Percentiles rank a stretch among this genome's conserved stretches.
phyloP scores from a whole-genome alignment of 1,140 invertebrate genomes.

The Anastatus disparis region DNA sequence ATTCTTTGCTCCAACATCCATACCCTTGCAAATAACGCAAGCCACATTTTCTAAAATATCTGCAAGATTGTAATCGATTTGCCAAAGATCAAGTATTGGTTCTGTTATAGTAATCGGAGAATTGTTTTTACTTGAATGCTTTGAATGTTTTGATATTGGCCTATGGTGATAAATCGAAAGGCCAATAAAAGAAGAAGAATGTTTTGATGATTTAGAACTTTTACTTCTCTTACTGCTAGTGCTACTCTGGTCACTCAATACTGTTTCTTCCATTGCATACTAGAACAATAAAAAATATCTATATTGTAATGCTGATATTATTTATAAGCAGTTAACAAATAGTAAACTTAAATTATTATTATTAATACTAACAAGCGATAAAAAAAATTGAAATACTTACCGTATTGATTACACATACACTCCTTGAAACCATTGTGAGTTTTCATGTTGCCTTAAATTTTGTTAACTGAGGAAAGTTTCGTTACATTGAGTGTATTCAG shows the following conservation, averaged over 20 bases:
- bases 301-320: no score
- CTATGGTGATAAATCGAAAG: no score
- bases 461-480: constrained; percentile 82
- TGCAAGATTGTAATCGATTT: constrained; percentile 70
- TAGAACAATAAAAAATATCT: no score
- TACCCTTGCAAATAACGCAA: constrained; percentile 88
- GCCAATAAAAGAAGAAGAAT: no score
- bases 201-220: constrained; percentile 59
- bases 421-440: constrained; percentile 78
- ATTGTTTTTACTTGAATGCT: constrained; percentile 62
- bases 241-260: constrained; percentile 61
- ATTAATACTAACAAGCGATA: no score
- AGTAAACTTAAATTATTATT: no score
- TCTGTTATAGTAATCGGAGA: constrained; percentile 58
- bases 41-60: constrained; percentile 79
- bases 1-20: constrained; percentile 87
- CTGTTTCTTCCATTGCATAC: constrained; percentile 64
- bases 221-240: constrained; percentile 61
- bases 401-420: constrained; percentile 77
- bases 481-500: constrained; percentile 73
- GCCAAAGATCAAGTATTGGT: constrained; percentile 62
- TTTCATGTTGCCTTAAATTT: constrained; percentile 78
- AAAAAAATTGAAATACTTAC: no score
- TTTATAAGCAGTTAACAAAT: no score
- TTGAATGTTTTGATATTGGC: no score